Base-by-base conservation (phyloP, 2,888 invertebrate genomes). In the Drosophila macrospina region DNA sequence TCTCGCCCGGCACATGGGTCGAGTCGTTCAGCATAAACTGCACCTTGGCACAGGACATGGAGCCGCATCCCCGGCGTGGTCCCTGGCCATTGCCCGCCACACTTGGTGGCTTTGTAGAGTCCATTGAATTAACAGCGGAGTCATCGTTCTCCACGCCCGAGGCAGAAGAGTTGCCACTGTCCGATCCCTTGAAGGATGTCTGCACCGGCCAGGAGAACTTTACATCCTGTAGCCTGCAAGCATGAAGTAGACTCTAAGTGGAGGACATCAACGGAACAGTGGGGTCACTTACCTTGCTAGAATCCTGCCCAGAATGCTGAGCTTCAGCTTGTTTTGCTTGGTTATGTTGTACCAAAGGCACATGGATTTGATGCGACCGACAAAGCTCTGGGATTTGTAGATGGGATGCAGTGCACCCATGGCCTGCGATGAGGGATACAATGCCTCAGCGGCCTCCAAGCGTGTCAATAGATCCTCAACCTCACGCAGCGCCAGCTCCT, bases 301-400 rank as follows among this genome's bases (percentile, higher is more conserved):
- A 84, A 96, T 93, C 89, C 94, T 94, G 0, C 95, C 95, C 83
- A 97, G 92, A 68, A 96, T 95, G 69, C 95, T 93, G 75, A 98
- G 92, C 91, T 97, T 97, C 56, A 97, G 93, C 51, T 96, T 94
- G 91, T 98, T 95, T 91, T 97, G 96, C 80, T 95, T 94, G 0
- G 97, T 96, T 90, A 97, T 96, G 92, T 98, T 98, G 91, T 96
- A 96, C 98, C 98, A 98, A 2, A 98, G 93, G 88, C 97, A 97
- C 94, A 98, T 95, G 10, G 97, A 96, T 93, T 95, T 93, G 30
- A 93, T 92, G 36, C 91, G 90, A 2, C 91, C 91, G 42, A 92
- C 90, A 83, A 92, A 92, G 59, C 84, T 88, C 62, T 90, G 91
- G 24, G 91, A 91, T 68, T 91, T 92, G 74, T 92, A 92, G 13